Conservation (phyloP, 2,113 vertebrate species). For the Gambusia holbrooki region DNA sequence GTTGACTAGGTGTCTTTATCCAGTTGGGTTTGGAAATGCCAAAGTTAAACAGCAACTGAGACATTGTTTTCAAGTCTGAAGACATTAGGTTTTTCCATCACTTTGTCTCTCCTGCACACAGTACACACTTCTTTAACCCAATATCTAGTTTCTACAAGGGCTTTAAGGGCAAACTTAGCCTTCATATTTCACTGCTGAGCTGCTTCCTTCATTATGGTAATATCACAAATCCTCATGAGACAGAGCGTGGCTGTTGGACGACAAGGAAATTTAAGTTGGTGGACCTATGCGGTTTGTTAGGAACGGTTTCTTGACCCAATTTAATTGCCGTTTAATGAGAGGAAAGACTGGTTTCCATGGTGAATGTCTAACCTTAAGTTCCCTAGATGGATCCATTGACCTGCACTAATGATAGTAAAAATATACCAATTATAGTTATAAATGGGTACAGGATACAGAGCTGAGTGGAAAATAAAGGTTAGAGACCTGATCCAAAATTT, state of each 20-base stretch:
- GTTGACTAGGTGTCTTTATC: background rate
- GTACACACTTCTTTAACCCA: background rate
- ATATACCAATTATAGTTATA: conserved; percentile 39
- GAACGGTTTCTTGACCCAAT: conserved; percentile 63
- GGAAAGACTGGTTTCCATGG: conserved; percentile 54
- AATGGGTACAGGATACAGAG: conserved; percentile 23
- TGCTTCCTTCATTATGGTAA: conserved; percentile 1
- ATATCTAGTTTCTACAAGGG: background rate
- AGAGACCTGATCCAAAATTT: conserved; percentile 9
- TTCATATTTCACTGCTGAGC: conserved; percentile 4
- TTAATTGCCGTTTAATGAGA: conserved; percentile 69
- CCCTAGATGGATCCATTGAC: conserved; percentile 53
- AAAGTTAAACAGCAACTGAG: no score
- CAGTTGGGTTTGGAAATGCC: background rate
- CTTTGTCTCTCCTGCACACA: background rate
- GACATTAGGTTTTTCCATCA: no score
- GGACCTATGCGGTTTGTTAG: conserved; percentile 32
- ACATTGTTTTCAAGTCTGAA: no score
- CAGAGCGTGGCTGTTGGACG: background rate
- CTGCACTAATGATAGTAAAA: conserved; percentile 55
- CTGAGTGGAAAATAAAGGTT: conserved; percentile 34
- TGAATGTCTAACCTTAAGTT: conserved; percentile 36
- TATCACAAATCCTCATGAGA: conserved; percentile 5
- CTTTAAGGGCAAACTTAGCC: background rate
- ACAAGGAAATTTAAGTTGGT: conserved; percentile 14